Conservation (phyloP, 2,113 vertebrate species). For the Aythya baeri region DNA sequence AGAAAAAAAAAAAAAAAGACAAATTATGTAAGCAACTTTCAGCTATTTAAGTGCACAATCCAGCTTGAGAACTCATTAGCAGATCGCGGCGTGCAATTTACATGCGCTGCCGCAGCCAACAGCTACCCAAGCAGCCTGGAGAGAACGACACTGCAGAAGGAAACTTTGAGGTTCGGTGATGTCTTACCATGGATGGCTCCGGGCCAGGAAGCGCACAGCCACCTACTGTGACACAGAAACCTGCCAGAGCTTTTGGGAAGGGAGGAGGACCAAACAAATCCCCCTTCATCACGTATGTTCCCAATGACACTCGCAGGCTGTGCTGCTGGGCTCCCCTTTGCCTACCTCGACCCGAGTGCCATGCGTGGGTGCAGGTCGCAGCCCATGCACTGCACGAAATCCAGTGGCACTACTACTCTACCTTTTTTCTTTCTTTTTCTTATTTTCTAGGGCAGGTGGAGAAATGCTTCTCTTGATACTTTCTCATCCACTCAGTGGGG, state of each 20-base stretch:
- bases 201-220: background rate
- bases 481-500: rapidly evolving
- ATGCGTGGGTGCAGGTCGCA: background rate
- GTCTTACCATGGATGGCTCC: background rate
- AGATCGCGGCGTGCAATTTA: background rate
- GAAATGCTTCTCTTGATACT: background rate
- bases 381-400: background rate
- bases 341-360: background rate
- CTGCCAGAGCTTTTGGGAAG: background rate
- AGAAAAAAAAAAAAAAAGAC: background rate
- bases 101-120: background rate
- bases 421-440: background rate
- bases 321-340: background rate
- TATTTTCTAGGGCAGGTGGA: background rate
- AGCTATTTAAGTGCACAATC: background rate
- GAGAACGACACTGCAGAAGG: background rate
- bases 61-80: background rate
- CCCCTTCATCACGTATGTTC: background rate
- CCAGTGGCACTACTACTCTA: rapidly evolving
- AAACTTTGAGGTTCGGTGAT: background rate
- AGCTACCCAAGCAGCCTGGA: background rate
- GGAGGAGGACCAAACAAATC: background rate
- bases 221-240: background rate
- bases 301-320: background rate
- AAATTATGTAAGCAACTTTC: background rate